phyloP scores from a whole-genome alignment of 2,888 invertebrate species.

The Mystacides longicornis region DNA sequence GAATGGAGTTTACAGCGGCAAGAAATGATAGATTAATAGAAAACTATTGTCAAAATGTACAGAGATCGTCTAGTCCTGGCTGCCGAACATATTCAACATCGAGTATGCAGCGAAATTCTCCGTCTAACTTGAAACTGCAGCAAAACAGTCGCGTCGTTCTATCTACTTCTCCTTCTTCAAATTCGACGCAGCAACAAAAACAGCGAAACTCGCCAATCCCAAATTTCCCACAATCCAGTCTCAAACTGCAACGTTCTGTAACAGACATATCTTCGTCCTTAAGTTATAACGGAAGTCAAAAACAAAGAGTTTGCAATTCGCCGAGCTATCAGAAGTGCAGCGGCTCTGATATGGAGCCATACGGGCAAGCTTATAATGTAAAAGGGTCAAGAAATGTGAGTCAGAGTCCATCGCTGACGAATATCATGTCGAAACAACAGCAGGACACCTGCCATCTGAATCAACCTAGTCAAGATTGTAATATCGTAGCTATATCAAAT shows the following conservation, averaged over 20 bases:
- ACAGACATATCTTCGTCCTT: not conserved
- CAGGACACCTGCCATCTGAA: not conserved
- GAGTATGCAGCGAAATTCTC: constrained; percentile 10
- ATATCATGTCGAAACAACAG: not conserved
- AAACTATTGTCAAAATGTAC: constrained; percentile 17
- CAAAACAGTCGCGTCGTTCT: not conserved
- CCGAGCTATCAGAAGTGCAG: constrained; percentile 2
- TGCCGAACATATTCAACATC: constrained; percentile 17
- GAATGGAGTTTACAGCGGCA: constrained; percentile 13
- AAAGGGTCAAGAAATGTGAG: not conserved
- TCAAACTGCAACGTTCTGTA: constrained; percentile 8
- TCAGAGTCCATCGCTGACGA: constrained; percentile 2
- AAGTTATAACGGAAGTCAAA: constrained; percentile 1
- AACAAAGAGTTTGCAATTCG: constrained; percentile 1
- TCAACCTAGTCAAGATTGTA: not conserved
- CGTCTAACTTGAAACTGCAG: constrained; percentile 19
- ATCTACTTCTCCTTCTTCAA: not conserved
- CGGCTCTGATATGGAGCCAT: not conserved
- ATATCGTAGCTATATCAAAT: not conserved
- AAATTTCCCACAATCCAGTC: constrained; percentile 7
- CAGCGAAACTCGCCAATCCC: constrained; percentile 9
- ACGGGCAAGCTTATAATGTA: not conserved
- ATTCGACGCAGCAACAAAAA: not conserved
- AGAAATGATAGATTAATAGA: constrained; percentile 14
- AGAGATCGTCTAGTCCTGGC: constrained; percentile 19